These are phyloP conservation scores for Hermaeophaga mercurialis DNA, from an alignment of 2,888 invertebrate species.

Conservation along the genomic window DNA sequence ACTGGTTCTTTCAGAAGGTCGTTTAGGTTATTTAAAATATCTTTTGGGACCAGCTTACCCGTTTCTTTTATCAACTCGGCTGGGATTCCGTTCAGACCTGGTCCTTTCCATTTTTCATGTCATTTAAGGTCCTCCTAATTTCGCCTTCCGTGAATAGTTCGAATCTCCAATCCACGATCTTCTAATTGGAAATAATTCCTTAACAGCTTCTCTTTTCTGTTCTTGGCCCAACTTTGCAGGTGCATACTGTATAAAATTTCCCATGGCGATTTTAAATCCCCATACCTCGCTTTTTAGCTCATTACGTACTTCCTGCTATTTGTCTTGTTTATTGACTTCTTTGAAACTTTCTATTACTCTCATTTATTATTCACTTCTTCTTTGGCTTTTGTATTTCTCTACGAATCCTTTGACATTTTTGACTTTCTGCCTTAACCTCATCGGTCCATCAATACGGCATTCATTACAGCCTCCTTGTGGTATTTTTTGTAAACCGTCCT, in stretches of 20 bases:
- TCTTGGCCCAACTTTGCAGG: slow-evolving; percentile 7
- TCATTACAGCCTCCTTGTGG: not conserved
- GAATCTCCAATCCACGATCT: not conserved
- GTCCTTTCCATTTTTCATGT: not conserved
- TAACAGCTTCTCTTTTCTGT: not conserved
- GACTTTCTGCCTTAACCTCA: not conserved
- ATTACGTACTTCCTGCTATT: not conserved
- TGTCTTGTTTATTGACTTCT: slow-evolving; percentile 4
- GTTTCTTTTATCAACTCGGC: no score
- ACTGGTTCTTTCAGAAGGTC: slow-evolving; percentile 13
- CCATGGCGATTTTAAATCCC: slow-evolving; percentile 5
- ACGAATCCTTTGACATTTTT: not conserved
- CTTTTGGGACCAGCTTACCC: not conserved
- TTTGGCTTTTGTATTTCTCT: not conserved
- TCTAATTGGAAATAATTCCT: slow-evolving; percentile 5
- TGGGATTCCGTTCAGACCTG: not conserved
- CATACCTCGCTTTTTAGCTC: slow-evolving; percentile 5
- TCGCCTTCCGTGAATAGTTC: not conserved
- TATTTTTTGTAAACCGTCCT: not conserved
- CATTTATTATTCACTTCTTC: not conserved
- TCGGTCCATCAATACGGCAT: slow-evolving; percentile 2
- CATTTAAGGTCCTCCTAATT: not conserved
- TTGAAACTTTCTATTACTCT: not conserved
- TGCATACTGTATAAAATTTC: not conserved
- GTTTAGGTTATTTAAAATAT: not conserved